Evolutionary conservation across 2,797 vertebrate genomes (phyloP), one percentile per base, ranked within the genome.

Genomic region (Apogon talboti): DNA sequence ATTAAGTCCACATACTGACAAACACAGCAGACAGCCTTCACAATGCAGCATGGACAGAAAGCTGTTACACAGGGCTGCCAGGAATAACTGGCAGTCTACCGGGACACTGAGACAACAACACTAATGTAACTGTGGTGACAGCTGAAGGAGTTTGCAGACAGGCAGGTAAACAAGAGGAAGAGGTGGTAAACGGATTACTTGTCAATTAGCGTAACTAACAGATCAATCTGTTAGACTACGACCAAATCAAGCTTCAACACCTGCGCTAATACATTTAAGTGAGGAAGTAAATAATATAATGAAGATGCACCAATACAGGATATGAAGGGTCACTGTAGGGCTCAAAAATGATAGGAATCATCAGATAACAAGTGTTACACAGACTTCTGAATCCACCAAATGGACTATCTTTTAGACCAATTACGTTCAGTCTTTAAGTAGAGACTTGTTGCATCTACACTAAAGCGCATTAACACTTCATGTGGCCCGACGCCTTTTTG

Each of bases 1-100:
- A 86, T 79, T 77, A 76, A 79, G 86, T 85, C 84, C 75, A 57
- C 42, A 49, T 54, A 61, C 73, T 82, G 79, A 77, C 85, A 85
- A 79, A 87, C 66, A 74, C 65, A 45, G 68, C 54, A 56, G 79
- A 66, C 73, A 66, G 76, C 30, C 52, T 54, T 57, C 84, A 80
- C 80, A 83, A 77, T 66, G 75, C 59, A 59, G 66, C 63, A 35
- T 6, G 1, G 37, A 77, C 78, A 62, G 61, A 71, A 70, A 56
- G 42, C 49, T 73, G 79, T 78, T 62, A 77, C 73, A 53, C 42
- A 8, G 66, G 66, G 56, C 73, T 21, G 66, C 62, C 40, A 5
- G 50, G 71, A 67, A 71, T 45, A 57, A 83, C 81, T 51, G 52
- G 49, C 7, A 0, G 47, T 28, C 69, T 47, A 35, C 18, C 7